Conservation (phyloP, 2,797 vertebrate species). For the Emys orbicularis region DNA sequence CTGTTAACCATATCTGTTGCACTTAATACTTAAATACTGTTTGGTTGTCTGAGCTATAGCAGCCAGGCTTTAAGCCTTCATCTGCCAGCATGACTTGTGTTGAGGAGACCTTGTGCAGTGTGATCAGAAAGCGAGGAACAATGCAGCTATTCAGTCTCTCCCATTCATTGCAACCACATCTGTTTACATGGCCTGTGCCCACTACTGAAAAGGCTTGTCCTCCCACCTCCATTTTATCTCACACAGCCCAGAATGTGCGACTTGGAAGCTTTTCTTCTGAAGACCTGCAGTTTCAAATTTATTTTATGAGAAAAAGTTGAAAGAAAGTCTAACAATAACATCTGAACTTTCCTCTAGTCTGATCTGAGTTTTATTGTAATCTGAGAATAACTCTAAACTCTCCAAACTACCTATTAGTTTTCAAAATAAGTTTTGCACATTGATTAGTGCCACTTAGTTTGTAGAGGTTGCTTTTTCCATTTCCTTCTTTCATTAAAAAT, state of each 20-base stretch:
- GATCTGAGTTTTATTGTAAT: slow-evolving; percentile 64
- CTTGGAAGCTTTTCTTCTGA: slow-evolving; percentile 45
- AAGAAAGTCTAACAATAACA: slow-evolving; percentile 59
- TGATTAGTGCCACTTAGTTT: slow-evolving; percentile 11
- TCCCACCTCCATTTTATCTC: slow-evolving; percentile 68
- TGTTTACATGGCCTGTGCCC: slow-evolving; percentile 81
- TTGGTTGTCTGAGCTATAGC: slow-evolving; percentile 32
- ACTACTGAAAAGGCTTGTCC: slow-evolving; percentile 70
- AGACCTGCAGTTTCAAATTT: slow-evolving; percentile 62
- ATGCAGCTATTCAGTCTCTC: slow-evolving; percentile 75
- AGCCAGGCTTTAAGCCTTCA: slow-evolving; percentile 54
- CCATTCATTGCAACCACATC: slow-evolving; percentile 78
- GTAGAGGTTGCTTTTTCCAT: background rate
- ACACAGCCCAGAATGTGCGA: background rate
- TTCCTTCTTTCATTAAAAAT: background rate
- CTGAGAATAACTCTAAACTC: slow-evolving; percentile 58
- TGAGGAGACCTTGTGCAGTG: slow-evolving; percentile 57
- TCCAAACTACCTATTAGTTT: slow-evolving; percentile 41
- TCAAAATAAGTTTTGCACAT: slow-evolving; percentile 50
- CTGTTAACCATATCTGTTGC: background rate
- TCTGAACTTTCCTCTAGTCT: slow-evolving; percentile 57
- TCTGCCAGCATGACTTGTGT: slow-evolving; percentile 56
- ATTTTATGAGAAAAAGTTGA: slow-evolving; percentile 66
- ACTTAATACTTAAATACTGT: slow-evolving; percentile 39
- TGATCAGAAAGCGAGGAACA: slow-evolving; percentile 71